Conservation (phyloP, 1,140 invertebrate genomes). For the Scylla paramamosain region DNA sequence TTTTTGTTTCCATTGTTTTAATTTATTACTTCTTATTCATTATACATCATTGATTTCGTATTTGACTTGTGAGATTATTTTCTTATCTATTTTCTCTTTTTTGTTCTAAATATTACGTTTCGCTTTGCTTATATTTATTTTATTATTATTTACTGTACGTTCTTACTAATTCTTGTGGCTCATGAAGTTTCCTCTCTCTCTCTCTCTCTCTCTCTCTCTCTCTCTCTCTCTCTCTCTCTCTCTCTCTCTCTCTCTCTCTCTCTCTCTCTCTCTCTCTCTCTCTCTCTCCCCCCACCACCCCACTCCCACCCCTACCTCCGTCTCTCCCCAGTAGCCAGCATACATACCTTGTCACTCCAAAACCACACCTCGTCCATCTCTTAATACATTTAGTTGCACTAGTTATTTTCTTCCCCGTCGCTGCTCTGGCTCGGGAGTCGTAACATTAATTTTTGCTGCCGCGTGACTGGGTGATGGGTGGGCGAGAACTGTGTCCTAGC, state of each 20-base stretch:
- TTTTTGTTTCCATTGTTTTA: too few relatives aligned
- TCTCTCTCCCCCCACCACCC: not conserved
- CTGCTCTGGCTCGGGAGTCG: not conserved
- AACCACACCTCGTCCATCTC: not conserved
- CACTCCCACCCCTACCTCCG: not conserved
- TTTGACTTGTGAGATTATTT: too few relatives aligned
- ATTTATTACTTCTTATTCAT: too few relatives aligned
- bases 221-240: too few relatives aligned
- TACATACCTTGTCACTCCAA: not conserved
- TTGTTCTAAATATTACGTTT: too few relatives aligned
- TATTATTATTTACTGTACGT: not conserved
- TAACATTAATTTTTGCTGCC: not conserved
- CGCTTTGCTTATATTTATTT: not conserved
- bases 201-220: constrained; percentile 17
- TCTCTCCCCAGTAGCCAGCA: not conserved
- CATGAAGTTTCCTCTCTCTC: not conserved
- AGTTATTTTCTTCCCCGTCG: not conserved
- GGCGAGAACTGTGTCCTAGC: not conserved
- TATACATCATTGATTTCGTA: too few relatives aligned
- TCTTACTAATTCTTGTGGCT: not conserved
- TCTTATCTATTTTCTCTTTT: too few relatives aligned
- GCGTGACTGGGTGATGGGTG: not conserved
- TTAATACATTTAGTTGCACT: not conserved
- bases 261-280: too few relatives aligned
- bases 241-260: too few relatives aligned